Evolutionary conservation across 2,797 vertebrate species (phyloP).

Genomic region (Triplophysa bombifrons): DNA sequence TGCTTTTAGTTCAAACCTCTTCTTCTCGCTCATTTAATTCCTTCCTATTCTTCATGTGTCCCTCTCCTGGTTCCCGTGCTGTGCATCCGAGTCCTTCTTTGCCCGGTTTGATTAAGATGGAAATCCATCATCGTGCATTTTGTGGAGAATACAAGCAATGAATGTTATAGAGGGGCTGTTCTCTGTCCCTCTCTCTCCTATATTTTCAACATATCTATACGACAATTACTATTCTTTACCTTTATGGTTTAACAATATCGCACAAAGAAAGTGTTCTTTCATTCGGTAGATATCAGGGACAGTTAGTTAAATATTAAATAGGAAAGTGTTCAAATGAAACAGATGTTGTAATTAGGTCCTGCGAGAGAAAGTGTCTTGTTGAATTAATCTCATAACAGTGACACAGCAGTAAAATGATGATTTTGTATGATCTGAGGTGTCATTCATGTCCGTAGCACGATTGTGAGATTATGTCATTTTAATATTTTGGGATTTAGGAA

Average conservation of each 20-base stretch:
- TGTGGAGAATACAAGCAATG: conserved; percentile 6
- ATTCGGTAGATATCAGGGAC: not conserved
- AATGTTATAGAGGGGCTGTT: conserved; percentile 2
- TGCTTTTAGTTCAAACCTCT: conserved; percentile 26
- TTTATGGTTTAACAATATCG: not conserved
- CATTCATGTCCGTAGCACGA: not conserved
- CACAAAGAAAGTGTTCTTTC: not conserved
- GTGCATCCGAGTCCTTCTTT: conserved; percentile 45
- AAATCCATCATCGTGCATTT: conserved; percentile 32
- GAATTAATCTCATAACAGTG: not conserved
- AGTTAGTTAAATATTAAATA: not conserved
- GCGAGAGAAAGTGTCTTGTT: not conserved
- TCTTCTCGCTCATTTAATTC: conserved; percentile 7
- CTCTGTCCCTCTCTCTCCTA: not conserved
- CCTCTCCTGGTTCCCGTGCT: conserved; percentile 15
- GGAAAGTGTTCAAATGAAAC: not conserved
- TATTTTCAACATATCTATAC: not conserved
- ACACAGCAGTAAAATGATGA: not conserved
- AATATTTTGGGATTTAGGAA: not conserved
- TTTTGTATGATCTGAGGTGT: not conserved
- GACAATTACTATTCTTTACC: not conserved
- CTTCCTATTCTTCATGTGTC: conserved; percentile 21
- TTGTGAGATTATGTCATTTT: not conserved
- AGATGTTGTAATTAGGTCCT: conserved; percentile 4
- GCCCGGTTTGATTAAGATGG: conserved; percentile 49